Evolutionary conservation across 2,113 vertebrate species (phyloP).

Genomic region (Butorides virescens): DNA sequence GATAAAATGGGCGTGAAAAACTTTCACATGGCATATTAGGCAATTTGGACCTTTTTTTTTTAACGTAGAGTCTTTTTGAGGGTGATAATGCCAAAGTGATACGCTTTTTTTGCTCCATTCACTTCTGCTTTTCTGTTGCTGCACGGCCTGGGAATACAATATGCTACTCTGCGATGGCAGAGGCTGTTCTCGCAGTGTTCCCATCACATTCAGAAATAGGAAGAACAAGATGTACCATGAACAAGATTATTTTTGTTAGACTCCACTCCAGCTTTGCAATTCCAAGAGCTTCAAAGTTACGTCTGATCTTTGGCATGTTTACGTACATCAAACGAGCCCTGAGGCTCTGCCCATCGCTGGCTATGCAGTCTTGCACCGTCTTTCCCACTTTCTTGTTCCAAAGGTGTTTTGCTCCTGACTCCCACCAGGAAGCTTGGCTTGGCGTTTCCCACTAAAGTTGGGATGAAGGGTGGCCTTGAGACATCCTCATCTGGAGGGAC

Average conservation of each 20-base stretch:
- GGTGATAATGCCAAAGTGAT: neutral
- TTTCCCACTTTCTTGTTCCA: neutral
- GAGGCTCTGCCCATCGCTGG: neutral
- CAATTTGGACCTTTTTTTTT: neutral
- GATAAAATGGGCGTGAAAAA: neutral
- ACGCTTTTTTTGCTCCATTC: neutral
- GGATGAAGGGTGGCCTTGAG: neutral
- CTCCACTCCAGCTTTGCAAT: slow-evolving; percentile 42
- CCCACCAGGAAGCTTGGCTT: neutral
- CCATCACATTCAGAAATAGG: slow-evolving; percentile 53
- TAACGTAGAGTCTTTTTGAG: neutral
- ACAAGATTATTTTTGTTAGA: slow-evolving; percentile 43
- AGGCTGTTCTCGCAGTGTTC: slow-evolving; percentile 22
- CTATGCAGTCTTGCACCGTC: neutral
- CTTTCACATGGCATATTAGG: neutral
- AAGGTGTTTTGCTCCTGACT: neutral
- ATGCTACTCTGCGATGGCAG: slow-evolving; percentile 23
- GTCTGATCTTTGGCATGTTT: slow-evolving; percentile 27
- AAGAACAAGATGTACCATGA: slow-evolving; percentile 36
- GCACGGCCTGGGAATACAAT: neutral
- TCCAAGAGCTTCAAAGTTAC: neutral
- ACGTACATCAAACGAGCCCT: neutral
- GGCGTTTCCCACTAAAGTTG: neutral
- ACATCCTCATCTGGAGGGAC: neutral
- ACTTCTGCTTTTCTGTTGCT: neutral